Percentiles rank a stretch among this genome's conserved stretches.
Conservation (phyloP, 2,888 invertebrate genomes). For the Druceiella hillmani region DNA sequence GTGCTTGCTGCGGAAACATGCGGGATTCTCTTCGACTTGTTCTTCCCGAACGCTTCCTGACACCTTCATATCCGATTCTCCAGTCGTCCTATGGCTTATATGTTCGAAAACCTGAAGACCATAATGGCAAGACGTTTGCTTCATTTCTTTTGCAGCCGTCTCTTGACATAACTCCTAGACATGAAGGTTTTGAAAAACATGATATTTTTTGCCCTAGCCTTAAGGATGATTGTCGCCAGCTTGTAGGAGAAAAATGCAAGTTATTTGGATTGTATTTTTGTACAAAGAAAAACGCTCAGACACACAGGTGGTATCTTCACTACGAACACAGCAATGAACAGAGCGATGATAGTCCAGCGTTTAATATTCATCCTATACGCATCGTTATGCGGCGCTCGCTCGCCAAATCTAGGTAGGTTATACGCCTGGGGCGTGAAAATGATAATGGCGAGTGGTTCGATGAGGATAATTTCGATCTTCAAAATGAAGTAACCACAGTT, state of each 20-base stretch:
- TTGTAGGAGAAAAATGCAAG: constrained; percentile 9
- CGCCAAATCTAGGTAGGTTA: no score
- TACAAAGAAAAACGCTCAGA: no score
- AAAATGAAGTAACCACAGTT: no score
- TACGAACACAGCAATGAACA: no score
- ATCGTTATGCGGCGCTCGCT: no score
- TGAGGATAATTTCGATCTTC: no score
- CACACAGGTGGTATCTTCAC: no score
- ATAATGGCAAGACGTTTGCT: constrained; percentile 12
- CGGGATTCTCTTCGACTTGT: constrained; percentile 15
- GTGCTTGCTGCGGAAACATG: constrained; percentile 16
- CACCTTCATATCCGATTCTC: constrained; percentile 14
- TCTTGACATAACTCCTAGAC: constrained; percentile 15
- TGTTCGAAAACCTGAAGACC: constrained; percentile 16
- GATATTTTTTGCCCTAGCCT: constrained; percentile 14
- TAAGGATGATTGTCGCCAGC: constrained; percentile 11
- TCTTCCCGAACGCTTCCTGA: constrained; percentile 16
- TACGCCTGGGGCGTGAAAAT: no score
- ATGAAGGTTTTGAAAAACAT: constrained; percentile 12
- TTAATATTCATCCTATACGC: no score
- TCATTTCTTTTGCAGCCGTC: constrained; percentile 16
- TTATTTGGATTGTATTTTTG: no score
- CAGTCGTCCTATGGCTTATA: constrained; percentile 14
- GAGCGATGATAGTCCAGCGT: no score
- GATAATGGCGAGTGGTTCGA: no score